A percentile compares a stretch with the other conserved stretches of the same genome.
Conservation (phyloP, 2,797 vertebrate genomes). For the Rhabdophis nuchalis region DNA sequence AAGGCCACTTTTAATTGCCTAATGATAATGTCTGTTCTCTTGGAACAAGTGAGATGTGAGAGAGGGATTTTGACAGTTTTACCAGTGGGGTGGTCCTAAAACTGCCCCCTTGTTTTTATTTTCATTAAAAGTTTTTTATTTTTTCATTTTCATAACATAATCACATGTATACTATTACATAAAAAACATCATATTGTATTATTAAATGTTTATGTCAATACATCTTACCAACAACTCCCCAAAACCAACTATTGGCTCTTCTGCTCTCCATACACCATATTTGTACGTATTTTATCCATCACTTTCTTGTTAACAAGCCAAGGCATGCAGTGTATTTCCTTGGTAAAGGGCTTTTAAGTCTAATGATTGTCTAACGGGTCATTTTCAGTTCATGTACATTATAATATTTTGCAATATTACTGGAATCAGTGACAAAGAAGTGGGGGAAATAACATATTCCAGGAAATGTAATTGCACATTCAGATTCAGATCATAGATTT, state of each 20-base stretch:
- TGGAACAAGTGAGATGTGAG: neutral
- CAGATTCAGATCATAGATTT: neutral
- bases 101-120: no score
- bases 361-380: neutral
- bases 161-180: no score
- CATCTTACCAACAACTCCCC: no score
- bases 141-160: no score
- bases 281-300: no score
- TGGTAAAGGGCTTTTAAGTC: neutral
- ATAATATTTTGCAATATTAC: slow-evolving; percentile 33
- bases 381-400: neutral
- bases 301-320: neutral
- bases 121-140: no score
- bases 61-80: neutral
- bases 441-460: neutral
- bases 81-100: neutral
- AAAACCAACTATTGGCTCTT: no score
- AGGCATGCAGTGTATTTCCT: neutral
- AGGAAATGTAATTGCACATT: neutral
- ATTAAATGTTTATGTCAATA: no score
- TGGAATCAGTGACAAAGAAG: slow-evolving; percentile 4
- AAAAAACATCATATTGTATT: no score
- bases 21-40: neutral
- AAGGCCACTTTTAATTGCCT: neutral
- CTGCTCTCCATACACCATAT: no score